phyloP scores from a whole-genome alignment of 2,888 invertebrate genomes.

The Cephus pygmeus region DNA sequence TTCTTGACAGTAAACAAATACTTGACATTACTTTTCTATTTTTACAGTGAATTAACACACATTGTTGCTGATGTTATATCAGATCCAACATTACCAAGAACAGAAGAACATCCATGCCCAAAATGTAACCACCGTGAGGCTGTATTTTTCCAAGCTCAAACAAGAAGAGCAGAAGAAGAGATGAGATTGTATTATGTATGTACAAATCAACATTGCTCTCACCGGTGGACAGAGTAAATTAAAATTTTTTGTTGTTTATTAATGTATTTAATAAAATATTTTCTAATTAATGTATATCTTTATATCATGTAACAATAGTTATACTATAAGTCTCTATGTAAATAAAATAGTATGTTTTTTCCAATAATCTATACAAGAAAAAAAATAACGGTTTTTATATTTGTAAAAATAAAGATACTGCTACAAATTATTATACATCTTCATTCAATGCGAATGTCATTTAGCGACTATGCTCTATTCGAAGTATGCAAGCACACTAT shows the following conservation, averaged over 20 bases:
- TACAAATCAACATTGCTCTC: constrained; percentile 89
- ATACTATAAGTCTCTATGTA: background rate
- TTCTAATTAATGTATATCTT: background rate
- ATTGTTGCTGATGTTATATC: constrained; percentile 98
- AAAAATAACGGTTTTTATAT: too few relatives aligned
- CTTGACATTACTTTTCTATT: constrained; percentile 25
- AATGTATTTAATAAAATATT: background rate
- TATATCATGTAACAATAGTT: background rate
- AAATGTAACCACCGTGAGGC: constrained; percentile 95
- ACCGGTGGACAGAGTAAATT: constrained; percentile 93
- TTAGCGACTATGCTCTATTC: background rate
- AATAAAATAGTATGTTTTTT: background rate
- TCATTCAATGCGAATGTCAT: background rate
- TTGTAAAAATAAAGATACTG: too few relatives aligned
- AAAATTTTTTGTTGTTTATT: background rate
- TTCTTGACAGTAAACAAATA: background rate
- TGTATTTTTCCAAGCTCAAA: constrained; percentile 99
- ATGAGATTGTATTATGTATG: constrained; percentile 98
- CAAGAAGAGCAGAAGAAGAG: constrained; percentile 96
- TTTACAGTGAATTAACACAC: constrained; percentile 90
- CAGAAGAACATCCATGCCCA: constrained; percentile 98
- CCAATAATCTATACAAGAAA: too few relatives aligned
- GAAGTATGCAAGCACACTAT: background rate
- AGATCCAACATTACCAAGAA: constrained; percentile 97
- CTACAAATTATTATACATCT: too few relatives aligned